Evolutionary conservation across 1,140 invertebrate species (phyloP).

Genomic region (Drosophila suzukii): DNA sequence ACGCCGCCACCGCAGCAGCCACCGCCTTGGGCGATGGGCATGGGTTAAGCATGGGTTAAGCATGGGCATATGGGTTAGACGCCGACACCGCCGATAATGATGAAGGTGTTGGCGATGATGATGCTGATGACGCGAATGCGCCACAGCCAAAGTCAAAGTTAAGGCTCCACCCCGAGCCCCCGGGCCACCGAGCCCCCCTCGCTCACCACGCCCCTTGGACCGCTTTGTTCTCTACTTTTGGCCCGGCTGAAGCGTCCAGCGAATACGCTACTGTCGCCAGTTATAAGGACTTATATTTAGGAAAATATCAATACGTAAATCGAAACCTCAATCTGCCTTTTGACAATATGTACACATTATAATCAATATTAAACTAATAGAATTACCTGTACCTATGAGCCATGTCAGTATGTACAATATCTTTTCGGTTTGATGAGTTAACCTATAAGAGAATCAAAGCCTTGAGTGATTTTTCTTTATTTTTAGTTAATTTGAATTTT

Average conservation of each 20-base stretch:
- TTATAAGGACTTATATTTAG: too few relatives aligned
- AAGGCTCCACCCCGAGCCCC: conserved; percentile 9
- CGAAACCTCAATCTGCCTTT: too few relatives aligned
- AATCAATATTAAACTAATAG: too few relatives aligned
- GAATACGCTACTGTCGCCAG: neutral
- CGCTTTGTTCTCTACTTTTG: neutral
- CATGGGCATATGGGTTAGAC: conserved; percentile 30
- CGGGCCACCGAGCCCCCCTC: neutral
- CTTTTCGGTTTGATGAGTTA: too few relatives aligned
- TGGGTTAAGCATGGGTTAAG: conserved; percentile 5
- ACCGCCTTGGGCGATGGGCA: conserved; percentile 18
- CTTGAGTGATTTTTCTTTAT: too few relatives aligned
- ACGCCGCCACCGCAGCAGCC: conserved; percentile 26
- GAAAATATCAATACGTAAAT: too few relatives aligned
- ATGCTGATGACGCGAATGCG: conserved; percentile 78
- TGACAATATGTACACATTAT: too few relatives aligned
- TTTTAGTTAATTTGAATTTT: too few relatives aligned
- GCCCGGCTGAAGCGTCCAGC: neutral
- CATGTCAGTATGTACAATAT: too few relatives aligned
- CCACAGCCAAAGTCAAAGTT: conserved; percentile 21
- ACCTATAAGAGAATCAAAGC: too few relatives aligned
- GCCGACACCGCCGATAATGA: conserved; percentile 72
- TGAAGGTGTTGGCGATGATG: conserved; percentile 81
- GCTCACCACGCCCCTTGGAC: conserved; percentile 2
- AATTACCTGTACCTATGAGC: too few relatives aligned